Evolutionary conservation across 2,888 invertebrate genomes (phyloP).

Genomic region (Saturnia japonica): DNA sequence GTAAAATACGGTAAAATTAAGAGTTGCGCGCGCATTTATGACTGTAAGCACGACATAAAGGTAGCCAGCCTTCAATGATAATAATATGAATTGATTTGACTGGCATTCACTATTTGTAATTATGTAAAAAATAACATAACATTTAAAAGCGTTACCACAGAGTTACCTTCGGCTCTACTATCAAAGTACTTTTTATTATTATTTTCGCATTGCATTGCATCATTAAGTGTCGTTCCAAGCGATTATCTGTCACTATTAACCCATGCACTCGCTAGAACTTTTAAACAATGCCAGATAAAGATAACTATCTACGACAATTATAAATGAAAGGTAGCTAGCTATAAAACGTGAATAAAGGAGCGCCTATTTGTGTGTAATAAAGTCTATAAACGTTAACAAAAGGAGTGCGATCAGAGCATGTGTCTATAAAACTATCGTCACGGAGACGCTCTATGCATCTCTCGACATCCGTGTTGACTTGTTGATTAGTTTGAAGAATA

Average conservation of each 20-base stretch:
- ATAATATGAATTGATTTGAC: too few relatives aligned
- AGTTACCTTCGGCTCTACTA: too few relatives aligned
- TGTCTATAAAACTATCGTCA: constrained; percentile 6
- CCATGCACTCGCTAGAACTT: not conserved
- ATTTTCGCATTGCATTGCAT: not conserved
- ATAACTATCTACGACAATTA: constrained; percentile 4
- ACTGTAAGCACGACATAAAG: too few relatives aligned
- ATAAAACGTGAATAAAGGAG: constrained; percentile 19
- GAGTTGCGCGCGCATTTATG: too few relatives aligned
- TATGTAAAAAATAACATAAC: too few relatives aligned
- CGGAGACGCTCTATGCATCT: not conserved
- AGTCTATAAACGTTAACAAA: constrained; percentile 13
- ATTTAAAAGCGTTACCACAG: too few relatives aligned
- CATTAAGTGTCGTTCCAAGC: not conserved
- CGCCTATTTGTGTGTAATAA: constrained; percentile 17
- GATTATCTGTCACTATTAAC: not conserved
- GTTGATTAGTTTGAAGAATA: not conserved
- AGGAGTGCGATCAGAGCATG: constrained; percentile 10
- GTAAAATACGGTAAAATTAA: too few relatives aligned
- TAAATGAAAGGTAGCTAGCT: constrained; percentile 6
- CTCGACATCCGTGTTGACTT: not conserved
- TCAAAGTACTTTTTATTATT: not conserved
- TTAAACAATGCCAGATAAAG: constrained; percentile 2
- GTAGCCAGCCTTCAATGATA: too few relatives aligned
- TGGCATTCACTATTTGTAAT: too few relatives aligned